Evolutionary conservation across 2,113 vertebrate species (phyloP).

Genomic region (Acanthisitta chloris): DNA sequence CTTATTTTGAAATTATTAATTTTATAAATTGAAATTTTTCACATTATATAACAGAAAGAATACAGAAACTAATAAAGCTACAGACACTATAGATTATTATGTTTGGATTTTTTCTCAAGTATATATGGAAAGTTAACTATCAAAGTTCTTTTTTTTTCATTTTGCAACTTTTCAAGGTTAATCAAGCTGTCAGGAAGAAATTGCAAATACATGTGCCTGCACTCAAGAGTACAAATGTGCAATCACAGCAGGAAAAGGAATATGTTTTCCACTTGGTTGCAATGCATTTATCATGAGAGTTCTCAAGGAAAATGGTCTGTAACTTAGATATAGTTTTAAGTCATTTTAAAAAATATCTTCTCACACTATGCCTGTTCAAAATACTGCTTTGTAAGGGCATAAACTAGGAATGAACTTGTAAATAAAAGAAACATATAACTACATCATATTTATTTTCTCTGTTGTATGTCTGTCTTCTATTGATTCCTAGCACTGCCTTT

Average conservation of each 20-base stretch:
- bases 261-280: slow-evolving; percentile 64
- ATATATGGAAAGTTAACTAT: slow-evolving; percentile 21
- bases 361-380: not conserved
- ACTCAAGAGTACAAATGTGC: slow-evolving; percentile 62
- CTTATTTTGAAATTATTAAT: not conserved
- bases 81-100: not conserved
- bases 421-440: not conserved
- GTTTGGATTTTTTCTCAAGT: not conserved
- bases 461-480: not conserved
- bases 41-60: not conserved
- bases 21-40: not conserved
- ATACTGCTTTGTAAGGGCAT: not conserved
- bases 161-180: slow-evolving; percentile 65
- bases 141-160: not conserved
- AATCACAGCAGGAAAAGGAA: slow-evolving; percentile 69
- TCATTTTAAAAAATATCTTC: slow-evolving; percentile 41
- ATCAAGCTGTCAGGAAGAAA: slow-evolving; percentile 63
- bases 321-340: slow-evolving; percentile 47
- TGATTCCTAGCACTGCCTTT: not conserved
- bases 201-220: slow-evolving; percentile 52
- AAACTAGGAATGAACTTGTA: not conserved
- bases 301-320: slow-evolving; percentile 61
- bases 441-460: not conserved
- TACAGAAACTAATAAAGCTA: not conserved
- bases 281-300: slow-evolving; percentile 57